Evolutionary conservation across 35 echinoderm and acorn worm species (phyloP).

Genomic region (Apostichopus japonicus): DNA sequence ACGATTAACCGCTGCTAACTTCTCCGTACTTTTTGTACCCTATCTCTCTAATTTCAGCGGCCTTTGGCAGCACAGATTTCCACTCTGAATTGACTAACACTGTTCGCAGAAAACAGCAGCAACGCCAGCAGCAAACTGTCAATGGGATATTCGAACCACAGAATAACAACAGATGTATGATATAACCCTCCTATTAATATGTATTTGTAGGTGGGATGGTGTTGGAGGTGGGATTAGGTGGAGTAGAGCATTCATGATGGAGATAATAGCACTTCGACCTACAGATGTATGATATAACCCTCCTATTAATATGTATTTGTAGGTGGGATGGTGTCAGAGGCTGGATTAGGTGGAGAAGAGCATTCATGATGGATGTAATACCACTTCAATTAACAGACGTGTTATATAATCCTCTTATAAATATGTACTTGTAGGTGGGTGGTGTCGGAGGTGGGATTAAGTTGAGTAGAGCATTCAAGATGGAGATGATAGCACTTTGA

Average conservation of each 20-base stretch:
- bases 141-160: constrained; percentile 50
- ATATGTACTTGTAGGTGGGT: no score
- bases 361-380: not conserved
- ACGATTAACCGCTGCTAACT: not conserved
- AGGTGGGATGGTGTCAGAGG: no score
- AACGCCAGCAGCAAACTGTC: constrained; percentile 34
- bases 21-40: not conserved
- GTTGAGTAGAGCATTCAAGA: not conserved
- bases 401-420: no score
- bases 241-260: not conserved
- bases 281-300: not conserved
- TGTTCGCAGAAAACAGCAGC: constrained; percentile 70
- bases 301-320: no score
- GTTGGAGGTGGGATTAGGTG: no score
- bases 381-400: not conserved
- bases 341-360: not conserved
- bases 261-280: not conserved
- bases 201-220: no score
- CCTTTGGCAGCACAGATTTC: constrained; percentile 55
- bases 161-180: constrained; percentile 43
- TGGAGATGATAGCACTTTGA: not conserved
- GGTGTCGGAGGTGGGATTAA: no score
- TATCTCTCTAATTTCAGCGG: constrained; percentile 23
- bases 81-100: constrained; percentile 78
- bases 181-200: not conserved